A percentile compares a stretch with the other conserved stretches of the same genome.
phyloP scores from a whole-genome alignment of 2,113 vertebrate genomes.

The Leucosticte australis region DNA sequence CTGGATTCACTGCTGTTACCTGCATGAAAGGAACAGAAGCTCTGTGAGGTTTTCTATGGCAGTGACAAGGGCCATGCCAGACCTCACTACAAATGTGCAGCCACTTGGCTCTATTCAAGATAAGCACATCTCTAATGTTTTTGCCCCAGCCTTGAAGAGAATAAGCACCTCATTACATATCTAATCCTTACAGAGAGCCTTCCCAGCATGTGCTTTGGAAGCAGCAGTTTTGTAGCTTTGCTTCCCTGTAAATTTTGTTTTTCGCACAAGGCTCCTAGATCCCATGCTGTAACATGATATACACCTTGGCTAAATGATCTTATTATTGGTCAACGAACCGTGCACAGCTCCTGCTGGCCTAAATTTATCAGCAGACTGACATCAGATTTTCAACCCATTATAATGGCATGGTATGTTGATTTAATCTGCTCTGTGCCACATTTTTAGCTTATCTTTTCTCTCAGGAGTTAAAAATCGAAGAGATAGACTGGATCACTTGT shows the following conservation, averaged over 20 bases:
- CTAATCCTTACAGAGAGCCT: background rate
- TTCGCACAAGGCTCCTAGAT: background rate
- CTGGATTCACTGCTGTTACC: background rate
- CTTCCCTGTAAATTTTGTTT: background rate
- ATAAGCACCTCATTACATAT: background rate
- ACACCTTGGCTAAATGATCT: background rate
- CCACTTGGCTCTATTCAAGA: background rate
- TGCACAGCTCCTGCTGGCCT: background rate
- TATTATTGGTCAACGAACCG: background rate
- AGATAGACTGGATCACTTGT: background rate
- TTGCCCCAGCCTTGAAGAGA: background rate
- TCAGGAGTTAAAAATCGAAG: background rate
- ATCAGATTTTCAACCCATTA: background rate
- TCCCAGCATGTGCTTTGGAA: background rate
- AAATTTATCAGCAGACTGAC: background rate
- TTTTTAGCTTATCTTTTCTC: background rate
- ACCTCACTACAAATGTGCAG: background rate
- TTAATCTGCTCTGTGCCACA: background rate
- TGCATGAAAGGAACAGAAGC: background rate
- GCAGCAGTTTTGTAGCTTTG: background rate
- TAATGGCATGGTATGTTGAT: background rate
- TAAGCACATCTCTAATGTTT: background rate
- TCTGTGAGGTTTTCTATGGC: background rate
- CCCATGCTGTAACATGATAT: background rate
- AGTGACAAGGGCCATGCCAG: background rate